Conservation (phyloP, 2,113 vertebrate species). For the Tenebrosternarchus preto region DNA sequence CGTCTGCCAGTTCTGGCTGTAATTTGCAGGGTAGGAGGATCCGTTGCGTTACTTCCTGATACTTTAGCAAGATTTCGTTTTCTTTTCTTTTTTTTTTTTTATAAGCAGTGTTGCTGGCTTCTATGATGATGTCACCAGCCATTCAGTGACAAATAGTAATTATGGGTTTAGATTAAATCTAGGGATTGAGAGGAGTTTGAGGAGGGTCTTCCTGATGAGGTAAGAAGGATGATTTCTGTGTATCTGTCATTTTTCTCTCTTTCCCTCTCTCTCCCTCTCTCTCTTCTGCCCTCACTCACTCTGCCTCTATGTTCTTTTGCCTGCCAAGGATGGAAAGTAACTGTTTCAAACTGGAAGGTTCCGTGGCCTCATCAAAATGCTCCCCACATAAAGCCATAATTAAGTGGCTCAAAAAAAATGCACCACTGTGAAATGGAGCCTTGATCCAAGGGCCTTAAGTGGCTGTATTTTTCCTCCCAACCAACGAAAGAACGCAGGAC, state of each 20-base stretch:
- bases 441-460: constrained; percentile 72
- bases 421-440: constrained; percentile 78
- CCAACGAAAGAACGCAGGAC: constrained; percentile 61
- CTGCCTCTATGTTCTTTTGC: constrained; percentile 16
- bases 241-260: constrained; percentile 55
- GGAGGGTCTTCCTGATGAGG: constrained; percentile 65
- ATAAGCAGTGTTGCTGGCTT: constrained; percentile 31
- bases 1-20: constrained; percentile 23
- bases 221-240: constrained; percentile 64
- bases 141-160: constrained; percentile 72
- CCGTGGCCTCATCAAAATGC: constrained; percentile 69
- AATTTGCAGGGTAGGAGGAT: constrained; percentile 35
- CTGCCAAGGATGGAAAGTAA: constrained; percentile 80
- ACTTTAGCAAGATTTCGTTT: constrained; percentile 35
- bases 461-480: constrained; percentile 72
- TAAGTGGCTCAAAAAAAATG: constrained; percentile 82
- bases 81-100: background rate
- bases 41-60: constrained; percentile 24
- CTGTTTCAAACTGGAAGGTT: constrained; percentile 71
- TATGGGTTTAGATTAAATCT: constrained; percentile 72
- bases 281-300: background rate
- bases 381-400: constrained; percentile 78
- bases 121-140: constrained; percentile 71
- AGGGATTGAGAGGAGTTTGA: constrained; percentile 59
- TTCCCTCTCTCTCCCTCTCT: background rate